Percentiles rank a stretch among this genome's conserved stretches.
Conservation (phyloP, 2,113 vertebrate genomes). For the Hippocampus comes region DNA sequence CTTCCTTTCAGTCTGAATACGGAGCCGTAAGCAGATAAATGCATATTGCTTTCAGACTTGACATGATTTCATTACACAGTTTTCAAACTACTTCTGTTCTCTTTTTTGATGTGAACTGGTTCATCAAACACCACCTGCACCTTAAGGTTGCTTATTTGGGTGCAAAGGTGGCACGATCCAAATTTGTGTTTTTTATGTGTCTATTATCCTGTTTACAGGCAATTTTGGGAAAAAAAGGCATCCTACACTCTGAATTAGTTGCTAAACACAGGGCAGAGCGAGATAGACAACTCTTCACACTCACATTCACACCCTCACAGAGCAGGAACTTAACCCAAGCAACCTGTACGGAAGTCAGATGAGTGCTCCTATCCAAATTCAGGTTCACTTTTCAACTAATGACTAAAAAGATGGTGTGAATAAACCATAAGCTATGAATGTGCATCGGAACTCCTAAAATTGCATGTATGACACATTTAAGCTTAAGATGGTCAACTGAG, state of each 20-base stretch:
- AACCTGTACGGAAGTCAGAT: background rate
- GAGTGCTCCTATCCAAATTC: background rate
- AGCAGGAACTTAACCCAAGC: background rate
- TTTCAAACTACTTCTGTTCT: no score
- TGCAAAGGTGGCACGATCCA: no score
- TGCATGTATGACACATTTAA: background rate
- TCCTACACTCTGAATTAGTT: background rate
- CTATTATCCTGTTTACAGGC: no score
- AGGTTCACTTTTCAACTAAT: background rate
- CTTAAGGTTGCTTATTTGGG: no score
- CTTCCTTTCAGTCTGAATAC: no score
- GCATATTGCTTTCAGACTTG: no score
- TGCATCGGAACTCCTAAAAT: background rate
- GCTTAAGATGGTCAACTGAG: constrained; percentile 1
- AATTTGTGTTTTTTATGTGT: no score
- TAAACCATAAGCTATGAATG: background rate
- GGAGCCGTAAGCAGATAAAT: no score
- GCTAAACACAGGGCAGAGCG: no score
- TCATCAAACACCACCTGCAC: no score
- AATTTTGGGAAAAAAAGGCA: background rate
- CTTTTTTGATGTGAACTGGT: no score
- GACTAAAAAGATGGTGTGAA: background rate
- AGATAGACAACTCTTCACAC: background rate
- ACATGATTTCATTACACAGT: no score
- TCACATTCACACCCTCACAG: background rate